Conservation (phyloP, 2,797 vertebrate genomes). For the Semotilus atromaculatus region DNA sequence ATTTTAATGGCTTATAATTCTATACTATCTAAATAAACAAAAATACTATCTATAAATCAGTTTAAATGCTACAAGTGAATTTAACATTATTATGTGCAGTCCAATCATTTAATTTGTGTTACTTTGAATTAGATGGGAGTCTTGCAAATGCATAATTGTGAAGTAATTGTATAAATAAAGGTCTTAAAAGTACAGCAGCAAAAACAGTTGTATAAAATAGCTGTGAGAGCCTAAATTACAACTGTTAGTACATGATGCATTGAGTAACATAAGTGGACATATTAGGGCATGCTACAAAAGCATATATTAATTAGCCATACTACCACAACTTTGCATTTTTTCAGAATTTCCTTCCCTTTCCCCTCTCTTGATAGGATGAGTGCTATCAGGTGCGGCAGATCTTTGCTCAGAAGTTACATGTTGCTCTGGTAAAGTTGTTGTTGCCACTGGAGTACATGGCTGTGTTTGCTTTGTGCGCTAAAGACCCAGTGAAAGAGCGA, state of each 20-base stretch:
- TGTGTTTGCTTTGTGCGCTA: constrained; percentile 96
- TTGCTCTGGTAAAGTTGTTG: constrained; percentile 93
- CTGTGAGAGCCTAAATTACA: neutral
- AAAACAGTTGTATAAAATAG: neutral
- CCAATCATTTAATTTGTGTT: neutral
- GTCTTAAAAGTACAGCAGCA: neutral
- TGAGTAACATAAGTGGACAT: neutral
- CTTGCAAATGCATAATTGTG: neutral
- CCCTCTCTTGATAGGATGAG: constrained; percentile 83
- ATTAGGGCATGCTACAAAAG: neutral
- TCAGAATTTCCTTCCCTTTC: neutral
- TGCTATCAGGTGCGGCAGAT: constrained; percentile 99
- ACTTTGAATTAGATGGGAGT: neutral
- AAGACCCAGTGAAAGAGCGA: constrained; percentile 98
- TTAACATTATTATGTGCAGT: neutral
- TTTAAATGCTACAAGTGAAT: neutral
- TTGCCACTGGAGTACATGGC: constrained; percentile 98
- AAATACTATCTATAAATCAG: neutral
- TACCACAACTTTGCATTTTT: neutral
- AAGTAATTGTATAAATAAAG: neutral
- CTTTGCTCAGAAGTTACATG: constrained; percentile 97
- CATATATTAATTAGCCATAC: neutral
- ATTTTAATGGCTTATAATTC: neutral
- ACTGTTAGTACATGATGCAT: neutral
- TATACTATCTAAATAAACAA: neutral